Conservation (phyloP, 2,888 invertebrate species). For the Glyphotaelius pellucidus region DNA sequence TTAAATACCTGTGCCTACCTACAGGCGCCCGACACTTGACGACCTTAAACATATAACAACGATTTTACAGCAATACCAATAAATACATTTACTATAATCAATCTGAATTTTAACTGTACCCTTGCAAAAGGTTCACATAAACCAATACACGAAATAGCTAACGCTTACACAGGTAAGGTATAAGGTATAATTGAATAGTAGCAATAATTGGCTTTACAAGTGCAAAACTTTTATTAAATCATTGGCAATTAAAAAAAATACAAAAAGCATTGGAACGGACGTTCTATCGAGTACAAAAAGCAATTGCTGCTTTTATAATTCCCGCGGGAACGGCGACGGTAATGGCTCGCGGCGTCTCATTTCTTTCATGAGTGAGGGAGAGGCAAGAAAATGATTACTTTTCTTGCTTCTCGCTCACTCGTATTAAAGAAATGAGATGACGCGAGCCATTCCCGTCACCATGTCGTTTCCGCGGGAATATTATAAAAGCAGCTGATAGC, state of each 20-base stretch:
- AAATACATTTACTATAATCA: neutral
- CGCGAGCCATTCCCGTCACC: too few relatives aligned
- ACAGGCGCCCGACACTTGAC: neutral
- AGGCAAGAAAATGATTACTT: too few relatives aligned
- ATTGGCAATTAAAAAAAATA: neutral
- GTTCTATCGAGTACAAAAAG: neutral
- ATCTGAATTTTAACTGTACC: neutral
- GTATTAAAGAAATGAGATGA: too few relatives aligned
- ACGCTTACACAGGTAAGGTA: neutral
- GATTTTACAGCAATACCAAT: neutral
- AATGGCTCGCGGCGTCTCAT: too few relatives aligned
- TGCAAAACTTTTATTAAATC: neutral
- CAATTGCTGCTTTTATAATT: neutral
- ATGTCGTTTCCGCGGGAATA: too few relatives aligned
- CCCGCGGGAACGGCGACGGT: too few relatives aligned
- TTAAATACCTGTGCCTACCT: too few relatives aligned
- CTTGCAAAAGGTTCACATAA: neutral
- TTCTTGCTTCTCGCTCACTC: too few relatives aligned
- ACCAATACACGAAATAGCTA: neutral
- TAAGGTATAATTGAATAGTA: neutral
- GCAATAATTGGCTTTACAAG: neutral
- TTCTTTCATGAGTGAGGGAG: too few relatives aligned
- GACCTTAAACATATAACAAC: neutral
- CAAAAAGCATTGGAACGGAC: neutral
- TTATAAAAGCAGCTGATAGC: too few relatives aligned